Evolutionary conservation across 1,140 invertebrate species (phyloP).

Genomic region (Papilio glaucus): DNA sequence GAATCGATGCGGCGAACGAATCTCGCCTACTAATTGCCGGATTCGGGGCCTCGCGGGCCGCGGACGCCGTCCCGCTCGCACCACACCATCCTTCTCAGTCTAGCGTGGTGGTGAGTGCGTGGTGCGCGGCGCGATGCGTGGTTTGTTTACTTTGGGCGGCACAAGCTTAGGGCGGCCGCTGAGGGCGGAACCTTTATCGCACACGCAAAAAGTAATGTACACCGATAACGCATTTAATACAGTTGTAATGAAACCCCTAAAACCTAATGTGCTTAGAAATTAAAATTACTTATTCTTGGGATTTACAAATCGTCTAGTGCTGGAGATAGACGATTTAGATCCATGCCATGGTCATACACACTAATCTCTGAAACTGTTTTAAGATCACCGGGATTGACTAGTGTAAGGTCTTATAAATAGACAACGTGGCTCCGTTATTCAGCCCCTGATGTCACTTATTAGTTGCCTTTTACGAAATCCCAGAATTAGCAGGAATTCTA

Average conservation of each 20-base stretch:
- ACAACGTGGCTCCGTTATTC: too few species aligned
- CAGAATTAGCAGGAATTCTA: too few species aligned
- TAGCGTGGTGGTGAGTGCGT: constrained; percentile 40
- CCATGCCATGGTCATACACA: too few species aligned
- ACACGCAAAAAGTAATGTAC: constrained; percentile 63
- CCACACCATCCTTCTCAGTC: constrained; percentile 49
- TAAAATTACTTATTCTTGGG: not conserved
- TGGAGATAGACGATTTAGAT: not conserved
- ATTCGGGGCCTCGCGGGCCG: constrained; percentile 59
- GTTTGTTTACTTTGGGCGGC: constrained; percentile 76
- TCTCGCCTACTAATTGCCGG: constrained; percentile 82
- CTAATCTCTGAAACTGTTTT: too few species aligned
- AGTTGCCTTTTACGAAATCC: too few species aligned
- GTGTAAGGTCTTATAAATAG: too few species aligned
- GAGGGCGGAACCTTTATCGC: constrained; percentile 63
- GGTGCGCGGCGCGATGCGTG: constrained; percentile 40
- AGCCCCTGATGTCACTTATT: too few species aligned
- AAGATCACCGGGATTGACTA: too few species aligned
- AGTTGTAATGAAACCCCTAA: too few species aligned
- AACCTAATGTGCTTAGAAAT: constrained; percentile 33
- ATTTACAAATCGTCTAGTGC: too few species aligned
- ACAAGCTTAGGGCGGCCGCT: constrained; percentile 65
- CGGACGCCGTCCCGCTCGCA: constrained; percentile 55
- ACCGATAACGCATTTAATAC: constrained; percentile 59
- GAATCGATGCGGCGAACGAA: constrained; percentile 79